These are phyloP conservation scores for Aplysia californica DNA, from an alignment of 1,140 invertebrate genomes.

Conservation along the genomic window DNA sequence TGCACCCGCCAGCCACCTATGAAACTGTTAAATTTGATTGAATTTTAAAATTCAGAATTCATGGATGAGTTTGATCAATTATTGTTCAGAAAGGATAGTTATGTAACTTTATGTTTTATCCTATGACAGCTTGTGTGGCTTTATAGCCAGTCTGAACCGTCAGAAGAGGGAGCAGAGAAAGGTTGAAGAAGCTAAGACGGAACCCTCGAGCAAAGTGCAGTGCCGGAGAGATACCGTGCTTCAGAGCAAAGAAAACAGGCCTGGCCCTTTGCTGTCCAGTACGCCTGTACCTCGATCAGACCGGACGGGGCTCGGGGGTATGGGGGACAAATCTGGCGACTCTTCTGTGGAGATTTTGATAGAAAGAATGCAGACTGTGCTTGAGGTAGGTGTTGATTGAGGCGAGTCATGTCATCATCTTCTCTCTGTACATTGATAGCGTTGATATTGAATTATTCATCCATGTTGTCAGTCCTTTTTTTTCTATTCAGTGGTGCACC, in stretches of 20 bases:
- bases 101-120: background rate
- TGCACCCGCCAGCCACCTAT: too few species aligned
- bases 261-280: background rate
- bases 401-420: background rate
- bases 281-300: background rate
- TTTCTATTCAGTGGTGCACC: background rate
- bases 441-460: background rate
- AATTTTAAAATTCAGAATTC: too few species aligned
- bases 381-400: conserved; percentile 6
- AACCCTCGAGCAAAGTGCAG: background rate
- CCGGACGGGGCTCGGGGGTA: background rate
- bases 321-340: background rate
- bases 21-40: too few species aligned
- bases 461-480: background rate
- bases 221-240: background rate
- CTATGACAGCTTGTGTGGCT: conserved; percentile 13
- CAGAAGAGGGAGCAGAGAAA: background rate
- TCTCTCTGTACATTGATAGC: background rate
- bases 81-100: too few species aligned
- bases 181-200: background rate
- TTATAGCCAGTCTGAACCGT: conserved; percentile 6
- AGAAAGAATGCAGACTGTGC: conserved; percentile 14
- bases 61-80: too few species aligned
- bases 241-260: conserved; percentile 2
- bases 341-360: background rate